These are phyloP conservation scores for Poecilia wingei DNA, from an alignment of 2,797 vertebrate species.

Conservation along the genomic window DNA sequence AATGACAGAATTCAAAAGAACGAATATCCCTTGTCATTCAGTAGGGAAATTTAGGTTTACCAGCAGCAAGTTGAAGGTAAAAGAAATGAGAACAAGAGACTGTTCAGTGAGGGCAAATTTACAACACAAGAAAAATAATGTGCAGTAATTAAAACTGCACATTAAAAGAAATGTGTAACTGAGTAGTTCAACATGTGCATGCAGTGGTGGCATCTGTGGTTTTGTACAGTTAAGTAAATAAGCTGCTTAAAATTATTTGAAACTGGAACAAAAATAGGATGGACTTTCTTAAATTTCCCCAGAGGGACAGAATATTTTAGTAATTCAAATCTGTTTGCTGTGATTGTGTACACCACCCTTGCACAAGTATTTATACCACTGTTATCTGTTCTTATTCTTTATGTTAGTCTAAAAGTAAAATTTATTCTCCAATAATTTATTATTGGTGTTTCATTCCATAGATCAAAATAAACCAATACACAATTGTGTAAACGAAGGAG, in stretches of 20 bases:
- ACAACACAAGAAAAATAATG: neutral
- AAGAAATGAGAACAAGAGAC: neutral
- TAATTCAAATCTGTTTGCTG: neutral
- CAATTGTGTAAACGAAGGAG: neutral
- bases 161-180: neutral
- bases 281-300: neutral
- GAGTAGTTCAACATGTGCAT: neutral
- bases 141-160: no score
- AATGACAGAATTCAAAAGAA: no score
- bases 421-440: neutral
- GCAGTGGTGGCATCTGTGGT: neutral
- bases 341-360: neutral
- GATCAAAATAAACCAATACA: neutral
- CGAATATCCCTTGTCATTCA: neutral
- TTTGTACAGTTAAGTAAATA: neutral
- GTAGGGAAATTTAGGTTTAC: neutral
- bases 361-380: neutral
- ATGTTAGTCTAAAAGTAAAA: neutral
- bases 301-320: neutral
- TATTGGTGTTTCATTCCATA: neutral
- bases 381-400: neutral
- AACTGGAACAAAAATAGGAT: neutral
- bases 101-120: no score
- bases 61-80: neutral
- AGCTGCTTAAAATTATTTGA: neutral